Conservation (phyloP, 2,797 vertebrate species). For the Pangasius krempfi region DNA sequence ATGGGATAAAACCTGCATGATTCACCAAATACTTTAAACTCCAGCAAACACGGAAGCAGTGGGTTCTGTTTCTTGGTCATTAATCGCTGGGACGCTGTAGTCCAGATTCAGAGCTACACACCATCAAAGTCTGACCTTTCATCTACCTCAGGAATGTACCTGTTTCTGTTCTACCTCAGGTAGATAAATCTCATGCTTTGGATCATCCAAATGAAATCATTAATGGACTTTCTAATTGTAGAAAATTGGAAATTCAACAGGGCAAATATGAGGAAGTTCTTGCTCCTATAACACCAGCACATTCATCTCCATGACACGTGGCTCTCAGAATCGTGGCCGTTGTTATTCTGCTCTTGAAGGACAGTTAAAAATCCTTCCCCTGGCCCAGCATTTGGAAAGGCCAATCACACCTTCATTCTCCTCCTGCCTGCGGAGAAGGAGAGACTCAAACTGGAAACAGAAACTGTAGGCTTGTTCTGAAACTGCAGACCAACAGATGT, state of each 20-base stretch:
- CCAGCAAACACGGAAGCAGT: no score
- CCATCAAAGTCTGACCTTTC: background rate
- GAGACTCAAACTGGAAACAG: no score
- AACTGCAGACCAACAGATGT: background rate
- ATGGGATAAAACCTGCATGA: background rate
- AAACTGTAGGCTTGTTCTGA: no score
- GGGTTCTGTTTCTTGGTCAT: no score
- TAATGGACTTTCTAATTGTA: no score
- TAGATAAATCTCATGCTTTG: background rate
- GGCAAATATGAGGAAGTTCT: background rate
- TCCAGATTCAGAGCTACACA: background rate
- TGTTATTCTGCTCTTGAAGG: background rate
- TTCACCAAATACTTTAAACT: background rate
- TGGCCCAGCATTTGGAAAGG: background rate
- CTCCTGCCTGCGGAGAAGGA: no score
- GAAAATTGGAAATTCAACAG: no score
- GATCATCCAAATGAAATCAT: background rate
- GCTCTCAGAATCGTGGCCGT: background rate
- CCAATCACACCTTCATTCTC: no score
- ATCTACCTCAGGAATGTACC: background rate
- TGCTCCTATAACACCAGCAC: background rate
- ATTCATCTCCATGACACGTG: background rate
- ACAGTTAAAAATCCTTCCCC: background rate
- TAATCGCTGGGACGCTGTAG: background rate
- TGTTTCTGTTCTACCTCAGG: background rate